Percentiles rank a stretch among this genome's conserved stretches.
phyloP scores from a whole-genome alignment of 2,888 invertebrate genomes.

The Acanthosepion lycidas region DNA sequence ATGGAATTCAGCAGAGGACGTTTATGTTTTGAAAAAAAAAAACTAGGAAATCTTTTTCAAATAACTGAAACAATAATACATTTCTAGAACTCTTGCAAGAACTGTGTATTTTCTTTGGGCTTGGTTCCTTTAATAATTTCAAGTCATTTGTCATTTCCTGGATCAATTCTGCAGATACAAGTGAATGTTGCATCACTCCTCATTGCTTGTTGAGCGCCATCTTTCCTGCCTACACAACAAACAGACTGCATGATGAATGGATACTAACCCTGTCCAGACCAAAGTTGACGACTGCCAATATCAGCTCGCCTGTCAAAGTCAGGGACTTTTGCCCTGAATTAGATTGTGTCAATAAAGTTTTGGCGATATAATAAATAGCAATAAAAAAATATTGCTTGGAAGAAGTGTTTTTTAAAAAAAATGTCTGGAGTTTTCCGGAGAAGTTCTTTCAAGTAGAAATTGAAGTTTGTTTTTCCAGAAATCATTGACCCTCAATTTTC shows the following conservation, averaged over 20 bases:
- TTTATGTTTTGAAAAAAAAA: no score
- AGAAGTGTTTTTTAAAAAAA: not conserved
- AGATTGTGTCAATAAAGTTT: not conserved
- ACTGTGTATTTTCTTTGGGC: no score
- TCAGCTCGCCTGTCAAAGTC: not conserved
- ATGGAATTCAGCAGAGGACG: no score
- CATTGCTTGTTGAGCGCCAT: not conserved
- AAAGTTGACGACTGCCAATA: not conserved
- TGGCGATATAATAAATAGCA: not conserved
- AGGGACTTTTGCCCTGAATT: not conserved
- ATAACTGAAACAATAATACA: no score
- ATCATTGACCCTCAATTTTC: no score
- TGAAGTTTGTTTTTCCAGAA: not conserved
- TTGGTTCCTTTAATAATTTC: no score
- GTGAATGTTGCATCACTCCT: no score
- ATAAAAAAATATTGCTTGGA: not conserved
- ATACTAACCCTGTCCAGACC: slow-evolving; percentile 16
- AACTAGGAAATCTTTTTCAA: no score
- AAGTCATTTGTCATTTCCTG: no score
- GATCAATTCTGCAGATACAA: no score
- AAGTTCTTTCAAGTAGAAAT: not conserved
- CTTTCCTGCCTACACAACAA: not conserved
- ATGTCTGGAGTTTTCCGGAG: not conserved
- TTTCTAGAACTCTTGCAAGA: no score
- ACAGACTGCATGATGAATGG: not conserved